Percentiles rank a stretch among this genome's conserved stretches.
phyloP scores from a whole-genome alignment of 2,888 invertebrate genomes.

The Pristionchus mayeri region DNA sequence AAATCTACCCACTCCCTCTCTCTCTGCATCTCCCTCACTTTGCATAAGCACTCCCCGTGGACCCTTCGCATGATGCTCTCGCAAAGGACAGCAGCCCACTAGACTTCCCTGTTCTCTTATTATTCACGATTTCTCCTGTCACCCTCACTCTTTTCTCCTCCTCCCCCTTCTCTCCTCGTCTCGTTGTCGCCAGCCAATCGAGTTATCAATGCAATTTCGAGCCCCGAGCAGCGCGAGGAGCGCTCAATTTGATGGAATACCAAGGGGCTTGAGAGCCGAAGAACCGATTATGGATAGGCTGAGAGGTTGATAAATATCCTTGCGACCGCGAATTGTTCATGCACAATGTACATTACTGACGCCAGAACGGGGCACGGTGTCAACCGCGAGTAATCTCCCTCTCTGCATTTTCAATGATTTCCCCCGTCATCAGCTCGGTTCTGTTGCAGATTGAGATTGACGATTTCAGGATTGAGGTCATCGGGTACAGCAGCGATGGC shows the following conservation, averaged over 20 bases:
- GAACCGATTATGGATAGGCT: background rate
- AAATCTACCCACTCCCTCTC: background rate
- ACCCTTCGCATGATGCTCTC: background rate
- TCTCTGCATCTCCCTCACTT: background rate
- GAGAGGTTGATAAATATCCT: background rate
- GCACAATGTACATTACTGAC: background rate
- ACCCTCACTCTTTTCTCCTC: slow-evolving; percentile 9
- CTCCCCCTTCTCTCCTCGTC: slow-evolving; percentile 42
- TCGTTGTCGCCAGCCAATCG: slow-evolving; percentile 10
- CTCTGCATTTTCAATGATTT: too few species aligned
- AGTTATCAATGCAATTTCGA: slow-evolving; percentile 44
- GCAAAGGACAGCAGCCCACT: background rate
- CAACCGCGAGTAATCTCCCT: too few species aligned
- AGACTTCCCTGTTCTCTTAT: background rate
- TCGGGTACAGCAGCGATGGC: background rate
- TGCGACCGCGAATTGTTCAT: background rate
- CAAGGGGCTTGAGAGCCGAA: background rate
- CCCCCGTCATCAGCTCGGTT: too few species aligned
- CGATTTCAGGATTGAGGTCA: background rate
- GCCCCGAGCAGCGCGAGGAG: background rate
- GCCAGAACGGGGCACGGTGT: too few species aligned
- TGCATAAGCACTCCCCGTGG: slow-evolving; percentile 37
- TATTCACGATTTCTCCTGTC: slow-evolving; percentile 18
- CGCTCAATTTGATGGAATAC: slow-evolving; percentile 39
- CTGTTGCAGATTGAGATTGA: too few species aligned